Base-by-base conservation (phyloP, 2,113 vertebrate species). In the Clarias magur region DNA sequence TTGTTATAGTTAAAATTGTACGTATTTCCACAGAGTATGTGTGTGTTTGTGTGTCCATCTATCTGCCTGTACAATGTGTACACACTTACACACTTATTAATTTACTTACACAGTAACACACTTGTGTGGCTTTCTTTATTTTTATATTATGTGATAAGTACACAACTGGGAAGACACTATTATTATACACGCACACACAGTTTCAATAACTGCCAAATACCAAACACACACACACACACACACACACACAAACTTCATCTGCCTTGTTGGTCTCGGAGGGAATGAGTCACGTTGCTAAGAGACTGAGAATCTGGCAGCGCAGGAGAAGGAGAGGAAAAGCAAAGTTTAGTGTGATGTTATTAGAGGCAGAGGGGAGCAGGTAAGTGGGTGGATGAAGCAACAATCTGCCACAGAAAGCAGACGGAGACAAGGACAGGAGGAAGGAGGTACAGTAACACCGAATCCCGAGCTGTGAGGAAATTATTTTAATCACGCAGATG, bases 241-340 rank as follows among this genome's bases (percentile, higher is more conserved):
- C 62, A 76, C 75, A 82, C 76, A 83, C 80, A 56, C 27, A 76
- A n/a, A 88, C 73, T 85, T 87, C 84, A 80, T 85, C 78, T 82
- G 79, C 68, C 68, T 80, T 79, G 48, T 80, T 73, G 57, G 76
- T 87, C 82, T 88, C 88, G 48, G 72, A 86, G 85, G 88, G 85
- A 89, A 87, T 89, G 89, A 92, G 85, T 90, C 92, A 85, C 21
- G 91, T 92, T 92, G 92, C 92, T 92, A 92, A 90, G 92, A 92
- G 81, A 92, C 91, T 70, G 83, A 76, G 54, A 68, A 84, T 62
- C 70, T 53, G 80, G 75, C 87, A 82, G 82, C 79, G 88, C 16
- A 65, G 90, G 23, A 81, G 73, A 89, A 42, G 42, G 42, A 88
- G 67, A 88, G 60, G 85, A n/a, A 85, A 86, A 82, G 81, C 12